Conservation (phyloP, 2,113 vertebrate species). For the Pyxicephalus adspersus region DNA sequence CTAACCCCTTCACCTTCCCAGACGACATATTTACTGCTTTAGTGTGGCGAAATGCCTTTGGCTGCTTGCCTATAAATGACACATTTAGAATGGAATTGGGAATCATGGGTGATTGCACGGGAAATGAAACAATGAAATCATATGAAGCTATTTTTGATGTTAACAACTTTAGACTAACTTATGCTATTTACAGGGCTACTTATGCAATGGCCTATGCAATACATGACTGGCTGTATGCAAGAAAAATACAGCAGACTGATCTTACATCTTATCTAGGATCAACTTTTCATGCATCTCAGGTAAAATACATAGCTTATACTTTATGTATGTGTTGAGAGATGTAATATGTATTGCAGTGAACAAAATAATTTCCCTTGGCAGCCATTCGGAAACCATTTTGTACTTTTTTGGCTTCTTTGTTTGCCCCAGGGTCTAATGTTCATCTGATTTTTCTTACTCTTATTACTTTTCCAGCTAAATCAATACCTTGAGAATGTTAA, state of each 20-base stretch:
- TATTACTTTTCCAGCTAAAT: conserved; percentile 21
- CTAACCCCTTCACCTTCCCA: conserved; percentile 9
- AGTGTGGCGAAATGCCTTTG: not conserved
- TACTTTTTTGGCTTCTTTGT: not conserved
- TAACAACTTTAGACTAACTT: conserved; percentile 32
- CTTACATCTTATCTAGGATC: not conserved
- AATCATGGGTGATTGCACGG: not conserved
- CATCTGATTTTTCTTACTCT: not conserved
- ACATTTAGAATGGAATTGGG: not conserved
- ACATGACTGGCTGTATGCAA: not conserved
- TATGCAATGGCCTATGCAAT: conserved; percentile 36
- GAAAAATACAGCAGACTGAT: not conserved
- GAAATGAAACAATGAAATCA: conserved; percentile 20
- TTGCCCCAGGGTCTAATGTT: not conserved
- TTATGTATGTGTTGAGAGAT: too few relatives aligned
- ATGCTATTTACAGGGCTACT: conserved; percentile 30
- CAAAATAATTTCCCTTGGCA: not conserved
- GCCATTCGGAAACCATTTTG: too few relatives aligned
- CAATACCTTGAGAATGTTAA: conserved; percentile 2
- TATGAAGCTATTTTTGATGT: conserved; percentile 1
- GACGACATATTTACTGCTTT: conserved; percentile 24
- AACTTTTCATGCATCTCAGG: conserved; percentile 8
- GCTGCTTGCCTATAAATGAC: conserved; percentile 23
- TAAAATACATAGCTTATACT: not conserved
- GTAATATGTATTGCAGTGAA: too few relatives aligned